Evolutionary conservation across 1,140 invertebrate genomes (phyloP).

Genomic region (Bradysia coprophila): DNA sequence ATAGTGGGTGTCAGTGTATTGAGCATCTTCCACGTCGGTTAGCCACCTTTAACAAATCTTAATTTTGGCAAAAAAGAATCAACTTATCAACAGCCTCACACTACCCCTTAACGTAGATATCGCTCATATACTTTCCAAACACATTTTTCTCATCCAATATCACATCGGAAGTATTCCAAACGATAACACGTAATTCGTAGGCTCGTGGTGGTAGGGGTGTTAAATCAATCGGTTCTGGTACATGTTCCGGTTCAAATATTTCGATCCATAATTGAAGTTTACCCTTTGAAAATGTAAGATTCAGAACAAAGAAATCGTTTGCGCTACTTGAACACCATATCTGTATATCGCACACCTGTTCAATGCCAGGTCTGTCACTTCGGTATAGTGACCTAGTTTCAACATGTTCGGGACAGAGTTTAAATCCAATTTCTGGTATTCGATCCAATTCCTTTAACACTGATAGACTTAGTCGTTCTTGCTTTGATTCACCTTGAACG

Average conservation of each 20-base stretch:
- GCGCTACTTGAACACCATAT: not conserved
- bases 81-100: too few species aligned
- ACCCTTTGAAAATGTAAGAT: constrained; percentile 32
- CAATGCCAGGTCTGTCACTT: constrained; percentile 54
- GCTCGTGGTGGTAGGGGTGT: constrained; percentile 48
- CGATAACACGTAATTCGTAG: constrained; percentile 66
- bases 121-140: constrained; percentile 63
- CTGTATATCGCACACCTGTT: too few species aligned
- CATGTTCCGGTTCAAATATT: constrained; percentile 50
- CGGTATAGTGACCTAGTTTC: constrained; percentile 68
- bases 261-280: constrained; percentile 84
- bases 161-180: constrained; percentile 64
- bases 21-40: constrained; percentile 41
- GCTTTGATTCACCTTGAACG: constrained; percentile 23
- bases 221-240: constrained; percentile 55
- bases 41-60: constrained; percentile 42
- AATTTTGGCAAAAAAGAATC: not conserved
- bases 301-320: not conserved
- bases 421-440: constrained; percentile 52
- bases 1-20: constrained; percentile 69
- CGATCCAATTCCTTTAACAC: constrained; percentile 51
- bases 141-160: constrained; percentile 56
- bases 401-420: constrained; percentile 73
- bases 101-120: constrained; percentile 76
- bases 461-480: constrained; percentile 47